Evolutionary conservation across 64 coral and sea anemone genomes (phyloP).

Genomic region (Montipora cactus): DNA sequence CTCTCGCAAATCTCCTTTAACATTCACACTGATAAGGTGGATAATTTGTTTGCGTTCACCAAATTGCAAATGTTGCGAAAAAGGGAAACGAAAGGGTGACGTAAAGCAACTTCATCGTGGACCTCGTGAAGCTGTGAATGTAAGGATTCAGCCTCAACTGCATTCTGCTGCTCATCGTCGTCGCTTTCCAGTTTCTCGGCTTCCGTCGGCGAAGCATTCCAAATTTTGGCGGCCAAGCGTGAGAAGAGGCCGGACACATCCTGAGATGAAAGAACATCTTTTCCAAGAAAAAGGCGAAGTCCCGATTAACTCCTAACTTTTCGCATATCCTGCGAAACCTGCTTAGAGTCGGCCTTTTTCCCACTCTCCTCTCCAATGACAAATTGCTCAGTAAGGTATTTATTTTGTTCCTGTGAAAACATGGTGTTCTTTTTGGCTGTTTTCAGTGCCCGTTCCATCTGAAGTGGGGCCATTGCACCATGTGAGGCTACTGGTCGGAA

Average conservation of each 20-base stretch:
- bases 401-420: constrained; percentile 19
- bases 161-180: constrained; percentile 29
- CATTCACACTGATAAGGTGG: constrained; percentile 12
- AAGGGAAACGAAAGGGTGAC: constrained; percentile 9
- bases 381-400: constrained; percentile 45
- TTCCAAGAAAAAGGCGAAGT: constrained; percentile 22
- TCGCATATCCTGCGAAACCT: too few species aligned
- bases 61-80: constrained; percentile 42
- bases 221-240: constrained; percentile 31
- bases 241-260: constrained; percentile 46
- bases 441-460: constrained; percentile 46
- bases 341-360: too few species aligned
- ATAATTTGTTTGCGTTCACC: constrained; percentile 20
- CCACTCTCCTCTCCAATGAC: constrained; percentile 36
- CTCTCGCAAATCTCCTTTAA: constrained; percentile 39
- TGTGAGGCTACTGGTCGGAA: too few species aligned
- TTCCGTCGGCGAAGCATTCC: not conserved
- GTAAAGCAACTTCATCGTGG: constrained; percentile 27
- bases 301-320: constrained; percentile 1
- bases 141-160: constrained; percentile 28
- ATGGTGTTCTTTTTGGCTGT: not conserved
- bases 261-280: constrained; percentile 24
- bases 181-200: not conserved
- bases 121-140: not conserved
- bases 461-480: not conserved